A percentile compares a stretch with the other conserved stretches of the same genome.
Conservation (phyloP, 30 jellyfish, hydroid and myxozoan species). For the Aurelia aurita complex sp. Pacific region DNA sequence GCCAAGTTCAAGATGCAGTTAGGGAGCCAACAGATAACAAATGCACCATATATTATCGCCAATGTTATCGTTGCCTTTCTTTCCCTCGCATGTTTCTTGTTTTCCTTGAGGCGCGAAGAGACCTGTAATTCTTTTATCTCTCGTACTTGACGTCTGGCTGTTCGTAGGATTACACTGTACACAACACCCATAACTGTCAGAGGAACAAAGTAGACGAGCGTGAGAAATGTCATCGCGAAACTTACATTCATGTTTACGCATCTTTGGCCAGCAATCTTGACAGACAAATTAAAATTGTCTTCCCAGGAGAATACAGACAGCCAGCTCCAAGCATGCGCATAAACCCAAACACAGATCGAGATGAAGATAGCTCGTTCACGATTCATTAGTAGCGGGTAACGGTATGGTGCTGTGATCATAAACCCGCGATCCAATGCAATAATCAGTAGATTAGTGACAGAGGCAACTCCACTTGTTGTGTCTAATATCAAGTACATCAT, state of each 20-base stretch:
- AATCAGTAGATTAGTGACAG: constrained; percentile 79
- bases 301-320: constrained; percentile 71
- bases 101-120: neutral
- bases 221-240: constrained; percentile 39
- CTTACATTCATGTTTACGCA: constrained; percentile 65
- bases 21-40: constrained; percentile 96
- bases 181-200: constrained; percentile 77
- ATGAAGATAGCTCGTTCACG: constrained; percentile 59
- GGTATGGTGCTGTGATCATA: constrained; percentile 80
- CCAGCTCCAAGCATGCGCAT: constrained; percentile 86
- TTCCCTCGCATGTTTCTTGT: constrained; percentile 66
- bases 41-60: constrained; percentile 88
- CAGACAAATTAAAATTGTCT: neutral
- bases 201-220: constrained; percentile 64
- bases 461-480: constrained; percentile 75
- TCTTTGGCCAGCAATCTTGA: neutral
- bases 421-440: constrained; percentile 89
- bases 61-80: constrained; percentile 84
- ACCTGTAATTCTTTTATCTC: constrained; percentile 59
- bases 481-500: constrained; percentile 65
- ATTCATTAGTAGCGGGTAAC: constrained; percentile 65
- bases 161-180: constrained; percentile 59
- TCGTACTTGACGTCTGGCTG: constrained; percentile 77
- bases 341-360: constrained; percentile 74
- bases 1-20: constrained; percentile 58